Percentiles rank a stretch among this genome's conserved stretches.
Conservation (phyloP, 1,140 invertebrate genomes). For the Drosophila sulfurigaster region DNA sequence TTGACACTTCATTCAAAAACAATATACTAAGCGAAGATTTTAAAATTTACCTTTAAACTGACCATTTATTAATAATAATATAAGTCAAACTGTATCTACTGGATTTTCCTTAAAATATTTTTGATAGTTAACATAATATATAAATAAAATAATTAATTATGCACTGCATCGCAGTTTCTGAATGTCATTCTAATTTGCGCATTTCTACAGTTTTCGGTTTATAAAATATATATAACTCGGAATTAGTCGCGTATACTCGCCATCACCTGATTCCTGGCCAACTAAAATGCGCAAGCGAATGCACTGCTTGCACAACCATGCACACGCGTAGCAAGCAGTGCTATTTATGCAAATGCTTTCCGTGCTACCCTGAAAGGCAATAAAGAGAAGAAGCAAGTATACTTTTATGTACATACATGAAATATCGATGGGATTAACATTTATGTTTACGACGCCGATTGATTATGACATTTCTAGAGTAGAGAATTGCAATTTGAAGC, state of each 20-base stretch:
- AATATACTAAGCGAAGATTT: no score
- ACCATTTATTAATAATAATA: no score
- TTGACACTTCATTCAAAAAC: no score
- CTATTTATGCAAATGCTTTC: not conserved
- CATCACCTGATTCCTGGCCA: not conserved
- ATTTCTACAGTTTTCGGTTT: no score
- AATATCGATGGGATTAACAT: not conserved
- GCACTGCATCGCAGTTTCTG: no score
- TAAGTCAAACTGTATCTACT: no score
- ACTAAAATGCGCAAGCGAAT: not conserved
- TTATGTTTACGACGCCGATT: not conserved
- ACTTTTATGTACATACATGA: not conserved
- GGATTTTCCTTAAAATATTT: no score
- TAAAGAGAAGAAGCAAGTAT: not conserved
- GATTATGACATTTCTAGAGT: slow-evolving; percentile 1
- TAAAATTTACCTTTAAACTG: no score
- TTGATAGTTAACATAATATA: no score
- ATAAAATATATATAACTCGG: not conserved
- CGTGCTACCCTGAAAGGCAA: not conserved
- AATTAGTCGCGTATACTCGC: not conserved
- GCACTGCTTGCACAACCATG: not conserved
- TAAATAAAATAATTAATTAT: no score
- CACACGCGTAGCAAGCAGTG: not conserved
- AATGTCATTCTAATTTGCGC: no score
- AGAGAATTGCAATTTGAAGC: not conserved